These are phyloP conservation scores for Corythaeola cristata DNA, from an alignment of 2,113 vertebrate genomes.

Conservation along the genomic window DNA sequence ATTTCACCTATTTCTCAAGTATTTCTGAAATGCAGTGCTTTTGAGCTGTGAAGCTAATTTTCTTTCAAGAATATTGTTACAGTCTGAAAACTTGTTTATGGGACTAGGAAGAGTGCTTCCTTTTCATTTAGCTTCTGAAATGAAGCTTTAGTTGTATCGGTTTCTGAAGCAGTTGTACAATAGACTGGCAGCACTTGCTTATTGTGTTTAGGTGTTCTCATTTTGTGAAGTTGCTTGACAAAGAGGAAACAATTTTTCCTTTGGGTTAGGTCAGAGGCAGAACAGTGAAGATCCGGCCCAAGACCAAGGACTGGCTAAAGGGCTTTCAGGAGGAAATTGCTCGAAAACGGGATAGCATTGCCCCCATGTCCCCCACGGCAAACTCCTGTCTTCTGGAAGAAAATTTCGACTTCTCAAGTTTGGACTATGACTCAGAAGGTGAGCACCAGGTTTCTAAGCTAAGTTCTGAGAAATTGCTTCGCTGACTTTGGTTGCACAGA, in stretches of 20 bases:
- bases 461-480: neutral
- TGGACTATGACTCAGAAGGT: slow-evolving; percentile 83
- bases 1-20: neutral
- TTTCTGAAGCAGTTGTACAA: neutral
- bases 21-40: neutral
- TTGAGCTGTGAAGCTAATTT: neutral
- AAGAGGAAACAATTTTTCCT: neutral
- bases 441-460: neutral
- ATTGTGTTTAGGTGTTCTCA: neutral
- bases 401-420: slow-evolving; percentile 78
- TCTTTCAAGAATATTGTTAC: neutral
- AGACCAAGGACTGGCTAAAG: slow-evolving; percentile 80
- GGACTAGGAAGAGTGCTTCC: neutral
- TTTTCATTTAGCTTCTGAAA: neutral
- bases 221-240: neutral
- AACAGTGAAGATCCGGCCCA: slow-evolving; percentile 76
- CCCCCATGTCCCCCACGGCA: slow-evolving; percentile 75
- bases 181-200: neutral
- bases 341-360: slow-evolving; percentile 74
- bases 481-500: neutral
- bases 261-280: slow-evolving; percentile 73
- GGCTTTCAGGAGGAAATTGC: slow-evolving; percentile 77
- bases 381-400: slow-evolving; percentile 80
- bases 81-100: neutral
- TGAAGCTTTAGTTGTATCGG: neutral